These are phyloP conservation scores for Cacatua alba DNA, from an alignment of 2,113 vertebrate genomes.

Conservation along the genomic window DNA sequence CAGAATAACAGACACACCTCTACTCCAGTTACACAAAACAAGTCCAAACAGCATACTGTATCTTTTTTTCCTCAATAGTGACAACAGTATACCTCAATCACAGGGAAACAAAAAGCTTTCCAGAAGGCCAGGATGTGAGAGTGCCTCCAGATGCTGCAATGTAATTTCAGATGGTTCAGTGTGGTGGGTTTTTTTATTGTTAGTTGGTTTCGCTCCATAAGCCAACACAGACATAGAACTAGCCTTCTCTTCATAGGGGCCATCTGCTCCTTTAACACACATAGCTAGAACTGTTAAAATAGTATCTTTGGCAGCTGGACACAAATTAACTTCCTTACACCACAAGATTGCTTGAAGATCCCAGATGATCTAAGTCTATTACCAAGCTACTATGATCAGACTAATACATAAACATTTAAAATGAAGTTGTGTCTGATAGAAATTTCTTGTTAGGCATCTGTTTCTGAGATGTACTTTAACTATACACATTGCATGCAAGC, in stretches of 20 bases:
- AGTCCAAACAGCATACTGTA: background rate
- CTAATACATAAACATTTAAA: background rate
- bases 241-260: background rate
- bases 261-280: background rate
- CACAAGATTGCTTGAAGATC: background rate
- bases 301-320: background rate
- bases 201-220: background rate
- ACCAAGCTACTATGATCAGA: background rate
- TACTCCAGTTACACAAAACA: background rate
- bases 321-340: background rate
- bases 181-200: background rate
- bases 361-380: background rate
- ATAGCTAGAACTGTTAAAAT: background rate
- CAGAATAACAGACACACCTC: background rate
- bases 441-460: background rate
- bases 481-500: background rate
- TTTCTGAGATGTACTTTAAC: background rate
- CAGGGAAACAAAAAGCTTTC: background rate
- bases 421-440: background rate
- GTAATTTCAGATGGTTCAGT: background rate
- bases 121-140: background rate
- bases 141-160: background rate
- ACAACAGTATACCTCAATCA: background rate
- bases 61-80: background rate
- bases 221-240: background rate